Evolutionary conservation across 2,888 invertebrate genomes (phyloP).

Genomic region (Parnassius mnemosyne): DNA sequence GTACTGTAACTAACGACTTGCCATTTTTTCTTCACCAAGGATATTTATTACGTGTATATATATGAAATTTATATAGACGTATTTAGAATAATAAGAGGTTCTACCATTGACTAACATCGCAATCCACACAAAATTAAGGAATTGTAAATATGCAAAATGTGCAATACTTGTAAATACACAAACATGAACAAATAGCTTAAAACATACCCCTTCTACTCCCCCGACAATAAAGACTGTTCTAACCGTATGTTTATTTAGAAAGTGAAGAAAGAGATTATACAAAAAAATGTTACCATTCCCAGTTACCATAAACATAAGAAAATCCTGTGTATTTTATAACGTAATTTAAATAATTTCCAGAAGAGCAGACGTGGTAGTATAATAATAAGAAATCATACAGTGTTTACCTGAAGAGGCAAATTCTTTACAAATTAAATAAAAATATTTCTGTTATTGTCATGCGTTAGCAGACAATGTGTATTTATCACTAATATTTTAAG

Average conservation of each 20-base stretch:
- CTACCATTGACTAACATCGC: slow-evolving; percentile 54
- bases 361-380: slow-evolving; percentile 14
- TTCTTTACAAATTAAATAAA: slow-evolving; percentile 25
- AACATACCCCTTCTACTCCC: slow-evolving; percentile 36
- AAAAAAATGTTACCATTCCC: slow-evolving; percentile 49
- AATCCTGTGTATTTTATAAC: neutral
- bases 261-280: slow-evolving; percentile 32
- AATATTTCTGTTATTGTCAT: slow-evolving; percentile 35
- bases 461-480: slow-evolving; percentile 35
- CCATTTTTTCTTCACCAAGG: slow-evolving; percentile 76
- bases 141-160: slow-evolving; percentile 36
- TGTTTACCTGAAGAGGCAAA: slow-evolving; percentile 20
- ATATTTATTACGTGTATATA: slow-evolving; percentile 63
- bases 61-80: slow-evolving; percentile 38
- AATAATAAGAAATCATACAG: slow-evolving; percentile 17
- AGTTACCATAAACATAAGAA: slow-evolving; percentile 53
- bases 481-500: slow-evolving; percentile 54
- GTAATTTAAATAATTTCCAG: neutral
- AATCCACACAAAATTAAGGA: slow-evolving; percentile 43
- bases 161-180: slow-evolving; percentile 67
- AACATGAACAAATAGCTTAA: slow-evolving; percentile 38
- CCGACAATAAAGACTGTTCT: slow-evolving; percentile 62
- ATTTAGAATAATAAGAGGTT: slow-evolving; percentile 55
- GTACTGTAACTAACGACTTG: slow-evolving; percentile 75
- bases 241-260: slow-evolving; percentile 45